Evolutionary conservation across 2,797 vertebrate species (phyloP), one percentile per base, ranked within the genome.

Genomic region (Lacerta viridis): DNA sequence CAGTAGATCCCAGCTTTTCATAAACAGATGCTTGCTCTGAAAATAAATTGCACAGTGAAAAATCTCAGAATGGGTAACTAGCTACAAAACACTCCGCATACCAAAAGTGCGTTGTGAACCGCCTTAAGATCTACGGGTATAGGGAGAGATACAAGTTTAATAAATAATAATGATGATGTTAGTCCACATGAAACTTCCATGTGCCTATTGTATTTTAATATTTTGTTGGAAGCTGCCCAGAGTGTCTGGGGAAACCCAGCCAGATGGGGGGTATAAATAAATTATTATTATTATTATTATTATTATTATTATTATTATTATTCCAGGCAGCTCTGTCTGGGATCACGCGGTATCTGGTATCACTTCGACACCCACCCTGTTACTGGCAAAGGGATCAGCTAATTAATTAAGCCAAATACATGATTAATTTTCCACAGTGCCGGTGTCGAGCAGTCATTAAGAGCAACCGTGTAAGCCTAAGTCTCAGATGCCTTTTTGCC

Each of bases 351-450:
- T 15, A 6, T 78, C 41, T 6, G 9, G 3, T 4, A 55, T 77
- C 3, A 0, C 29, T 39, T 46, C 55, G 61, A 39, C 17, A 4
- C 11, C 15, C 41, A 36, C 15, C 25, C 43, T 17, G 33, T 20
- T 15, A 11, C 23, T 29, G 36, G 64, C n/a, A 33, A 59, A 69
- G 46, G 66, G 64, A 27, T 33, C 80, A 5, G 6, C 59, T 76
- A 27, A 69, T 83, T 81, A 72, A 86, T 77, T 76, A 77, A 86
- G 72, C 39, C 39, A 76, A 78, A 55, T 5, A 1, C 36, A 13
- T 61, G 61, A 90, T 90, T 90, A 78, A 72, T 82, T 83, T 83
- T 25, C 74, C n/a, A n/a, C 80, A 41, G 29, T 15, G 11, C 25
- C 17, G 50, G 43, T 69, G 72, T 10, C 1, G 64, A 86, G 41